Conservation (phyloP, 2,888 invertebrate species). For the Yponomeuta sedellus region DNA sequence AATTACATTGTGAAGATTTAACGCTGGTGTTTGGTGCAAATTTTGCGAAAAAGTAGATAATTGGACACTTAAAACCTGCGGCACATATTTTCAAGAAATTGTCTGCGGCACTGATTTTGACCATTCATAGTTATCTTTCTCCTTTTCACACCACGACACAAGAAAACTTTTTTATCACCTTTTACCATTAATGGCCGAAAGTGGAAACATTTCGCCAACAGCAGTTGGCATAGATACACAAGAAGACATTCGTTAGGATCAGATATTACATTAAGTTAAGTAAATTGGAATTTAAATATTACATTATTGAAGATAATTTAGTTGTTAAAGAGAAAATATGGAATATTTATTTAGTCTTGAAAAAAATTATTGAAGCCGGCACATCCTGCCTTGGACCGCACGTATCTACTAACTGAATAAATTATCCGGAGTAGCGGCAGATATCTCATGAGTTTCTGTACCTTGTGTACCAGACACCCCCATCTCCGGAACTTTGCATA, state of each 20-base stretch:
- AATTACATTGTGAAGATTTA: constrained; percentile 69
- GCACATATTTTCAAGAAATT: constrained; percentile 30
- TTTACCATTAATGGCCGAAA: not conserved
- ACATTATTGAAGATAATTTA: too few relatives aligned
- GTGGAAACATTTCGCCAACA: not conserved
- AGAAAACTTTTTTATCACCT: not conserved
- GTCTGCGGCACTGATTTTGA: constrained; percentile 39
- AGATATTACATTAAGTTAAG: too few relatives aligned
- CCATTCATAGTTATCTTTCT: constrained; percentile 38
- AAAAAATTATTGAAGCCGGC: too few relatives aligned
- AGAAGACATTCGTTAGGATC: too few relatives aligned
- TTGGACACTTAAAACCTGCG: constrained; percentile 64
- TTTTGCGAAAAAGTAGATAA: constrained; percentile 49
- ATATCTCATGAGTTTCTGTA: not conserved
- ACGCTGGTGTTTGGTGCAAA: constrained; percentile 66
- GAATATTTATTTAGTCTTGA: too few relatives aligned
- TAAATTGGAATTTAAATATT: too few relatives aligned
- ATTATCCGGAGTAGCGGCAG: not conserved
- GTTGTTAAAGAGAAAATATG: too few relatives aligned
- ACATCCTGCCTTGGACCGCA: too few relatives aligned
- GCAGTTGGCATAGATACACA: not conserved
- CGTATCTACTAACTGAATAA: too few relatives aligned
- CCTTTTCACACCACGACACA: not conserved
- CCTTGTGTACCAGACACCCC: too few relatives aligned
- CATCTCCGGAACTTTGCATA: too few relatives aligned